These are phyloP conservation scores for Mormyrus lacerda DNA, from an alignment of 2,113 vertebrate genomes.

Conservation along the genomic window DNA sequence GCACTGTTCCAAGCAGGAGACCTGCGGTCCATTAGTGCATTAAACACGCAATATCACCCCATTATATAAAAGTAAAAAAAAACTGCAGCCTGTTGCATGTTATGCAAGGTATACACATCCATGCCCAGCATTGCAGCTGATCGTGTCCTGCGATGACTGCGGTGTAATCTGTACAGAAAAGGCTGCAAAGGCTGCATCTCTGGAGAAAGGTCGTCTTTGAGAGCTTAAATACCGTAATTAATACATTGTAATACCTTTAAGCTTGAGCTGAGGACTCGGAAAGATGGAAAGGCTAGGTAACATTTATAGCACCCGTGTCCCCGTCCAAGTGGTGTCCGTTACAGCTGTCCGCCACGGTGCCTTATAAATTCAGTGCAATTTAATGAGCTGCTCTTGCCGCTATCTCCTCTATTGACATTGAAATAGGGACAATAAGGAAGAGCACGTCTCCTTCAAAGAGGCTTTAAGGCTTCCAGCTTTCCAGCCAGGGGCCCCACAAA, in stretches of 20 bases:
- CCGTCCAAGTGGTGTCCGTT: conserved; percentile 8
- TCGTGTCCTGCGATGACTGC: background rate
- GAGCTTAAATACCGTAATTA: conserved; percentile 10
- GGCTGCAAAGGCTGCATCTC: background rate
- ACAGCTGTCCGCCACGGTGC: background rate
- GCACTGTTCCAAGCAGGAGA: background rate
- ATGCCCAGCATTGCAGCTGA: background rate
- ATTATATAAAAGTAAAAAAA: background rate
- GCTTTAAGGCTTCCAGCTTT: background rate
- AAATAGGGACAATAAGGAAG: background rate
- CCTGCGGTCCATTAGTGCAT: background rate
- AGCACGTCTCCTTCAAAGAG: background rate
- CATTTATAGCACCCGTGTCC: conserved; percentile 6
- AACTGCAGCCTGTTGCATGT: background rate
- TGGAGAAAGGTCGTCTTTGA: background rate
- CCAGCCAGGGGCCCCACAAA: background rate
- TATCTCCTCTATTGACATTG: background rate
- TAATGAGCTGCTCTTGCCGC: background rate
- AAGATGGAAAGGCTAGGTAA: conserved; percentile 5
- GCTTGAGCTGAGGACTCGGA: background rate
- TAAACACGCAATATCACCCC: background rate
- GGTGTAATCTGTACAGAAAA: background rate
- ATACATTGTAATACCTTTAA: conserved; percentile 5
- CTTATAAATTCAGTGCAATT: background rate
- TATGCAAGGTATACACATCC: background rate